These are phyloP conservation scores for Idaea biselata DNA, from an alignment of 2,888 invertebrate species.

Conservation along the genomic window DNA sequence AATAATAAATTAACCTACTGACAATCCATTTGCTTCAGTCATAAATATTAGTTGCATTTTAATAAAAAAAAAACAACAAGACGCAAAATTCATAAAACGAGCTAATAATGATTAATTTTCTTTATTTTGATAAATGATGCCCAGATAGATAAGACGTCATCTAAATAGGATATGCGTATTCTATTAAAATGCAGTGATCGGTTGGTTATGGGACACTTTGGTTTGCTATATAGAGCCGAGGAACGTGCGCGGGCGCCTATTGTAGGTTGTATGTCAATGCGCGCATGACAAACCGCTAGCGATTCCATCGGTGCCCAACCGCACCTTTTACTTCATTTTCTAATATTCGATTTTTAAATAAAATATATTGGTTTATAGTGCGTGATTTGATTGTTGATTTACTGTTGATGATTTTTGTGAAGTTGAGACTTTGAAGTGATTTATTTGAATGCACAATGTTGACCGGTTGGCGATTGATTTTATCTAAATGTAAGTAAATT, in stretches of 20 bases:
- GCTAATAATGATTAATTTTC: too few relatives aligned
- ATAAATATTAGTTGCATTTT: too few relatives aligned
- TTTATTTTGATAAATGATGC: neutral
- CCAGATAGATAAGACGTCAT: neutral
- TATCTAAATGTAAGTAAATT: constrained; percentile 67
- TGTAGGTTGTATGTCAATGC: constrained; percentile 39
- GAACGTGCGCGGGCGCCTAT: constrained; percentile 62
- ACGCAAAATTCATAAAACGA: too few relatives aligned
- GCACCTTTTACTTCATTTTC: constrained; percentile 4
- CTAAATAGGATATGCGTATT: neutral
- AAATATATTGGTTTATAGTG: constrained; percentile 2
- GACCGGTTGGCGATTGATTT: constrained; percentile 67
- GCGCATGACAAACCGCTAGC: constrained; percentile 35
- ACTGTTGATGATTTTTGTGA: constrained; percentile 23
- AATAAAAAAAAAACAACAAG: too few relatives aligned
- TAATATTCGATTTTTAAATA: constrained; percentile 8
- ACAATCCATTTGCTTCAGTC: too few relatives aligned
- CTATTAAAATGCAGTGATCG: constrained; percentile 4
- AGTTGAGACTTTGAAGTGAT: constrained; percentile 30
- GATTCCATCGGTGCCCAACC: constrained; percentile 16
- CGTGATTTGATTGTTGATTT: neutral
- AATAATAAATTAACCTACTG: too few relatives aligned
- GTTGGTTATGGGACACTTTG: constrained; percentile 20
- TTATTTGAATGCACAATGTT: constrained; percentile 53
- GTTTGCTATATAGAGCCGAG: constrained; percentile 61